These are phyloP conservation scores for Lampris megalopsis DNA, from an alignment of 2,113 vertebrate genomes.

Conservation along the genomic window DNA sequence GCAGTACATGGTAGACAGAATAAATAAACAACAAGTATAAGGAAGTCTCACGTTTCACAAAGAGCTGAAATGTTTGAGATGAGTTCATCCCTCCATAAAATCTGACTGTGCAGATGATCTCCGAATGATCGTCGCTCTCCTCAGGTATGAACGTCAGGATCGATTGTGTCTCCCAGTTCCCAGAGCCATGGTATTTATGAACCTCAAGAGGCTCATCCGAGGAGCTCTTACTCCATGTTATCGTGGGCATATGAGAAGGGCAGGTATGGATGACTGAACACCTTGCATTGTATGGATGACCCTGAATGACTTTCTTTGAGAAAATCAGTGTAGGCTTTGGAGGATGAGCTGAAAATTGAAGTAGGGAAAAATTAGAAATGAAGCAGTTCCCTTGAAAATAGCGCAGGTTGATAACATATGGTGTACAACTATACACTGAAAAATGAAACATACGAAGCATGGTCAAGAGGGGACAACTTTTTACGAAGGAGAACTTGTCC, in stretches of 20 bases:
- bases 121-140: conserved; percentile 43
- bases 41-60: conserved; percentile 72
- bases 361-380: background rate
- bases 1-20: no score
- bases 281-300: conserved; percentile 31
- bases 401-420: background rate
- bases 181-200: conserved; percentile 23
- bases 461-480: conserved; percentile 21
- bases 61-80: background rate
- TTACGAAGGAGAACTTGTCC: conserved; percentile 64
- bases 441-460: conserved; percentile 50
- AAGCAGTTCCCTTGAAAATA: background rate
- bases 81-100: background rate
- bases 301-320: conserved; percentile 8
- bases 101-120: conserved; percentile 56
- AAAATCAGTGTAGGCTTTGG: background rate
- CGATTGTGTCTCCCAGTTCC: conserved; percentile 69
- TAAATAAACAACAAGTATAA: background rate
- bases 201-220: accelerated
- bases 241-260: conserved; percentile 39
- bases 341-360: conserved; percentile 22
- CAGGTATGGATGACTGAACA: conserved; percentile 73
- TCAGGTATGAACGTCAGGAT: conserved; percentile 48
- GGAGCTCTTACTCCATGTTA: conserved; percentile 61
- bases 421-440: background rate